Base-by-base conservation (phyloP, 1,140 invertebrate species). In the Orius laevigatus region DNA sequence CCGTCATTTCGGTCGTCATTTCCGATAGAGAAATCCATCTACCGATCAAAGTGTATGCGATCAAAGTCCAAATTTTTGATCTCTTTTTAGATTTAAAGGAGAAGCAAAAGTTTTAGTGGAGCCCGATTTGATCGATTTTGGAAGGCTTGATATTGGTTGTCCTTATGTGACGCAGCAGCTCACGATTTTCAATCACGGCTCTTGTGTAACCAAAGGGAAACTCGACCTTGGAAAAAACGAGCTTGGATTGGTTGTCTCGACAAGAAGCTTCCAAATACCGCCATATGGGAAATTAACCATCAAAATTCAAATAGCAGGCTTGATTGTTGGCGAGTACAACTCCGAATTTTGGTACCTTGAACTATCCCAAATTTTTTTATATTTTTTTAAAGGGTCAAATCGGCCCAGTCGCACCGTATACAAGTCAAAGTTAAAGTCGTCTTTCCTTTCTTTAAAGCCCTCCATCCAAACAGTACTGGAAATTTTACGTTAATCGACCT, bases 401-500 rank as follows among this genome's bases (percentile, higher is more conserved):
- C 44, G 9, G 46, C 33, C 25, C 61, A 58, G 4, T 60, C 62
- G 6, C 54, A 58, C 16, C 56, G 57, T 1, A 38, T 66, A 5
- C 44, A 54, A 5, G 39, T 65, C 4, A 54, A 49, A 34, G 60
- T 56, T 0, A 53, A 49, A 2, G 55, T 64, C 4, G 59, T 65
- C 10, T 19, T 48, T 33, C 60, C 61, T 0, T 47, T 46, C 40
- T 40, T 63, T 5, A 47, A 53, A 5, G 48, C 60, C 12, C 49
- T 56, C 25, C 55, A 59, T 49, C 57, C 56, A 8, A 60, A 58
- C 15, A 52, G 54, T 1, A 62, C 55, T 2, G 57, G 52, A 12
- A 50, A 58, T 15, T 62, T 64, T 46, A 62, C 60, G 4, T 54
- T 64, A 0, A 49, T 64, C 2, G 57, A 63, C 51, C 64, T 65